Conservation (phyloP, 2,797 vertebrate genomes). For the Channa striata region DNA sequence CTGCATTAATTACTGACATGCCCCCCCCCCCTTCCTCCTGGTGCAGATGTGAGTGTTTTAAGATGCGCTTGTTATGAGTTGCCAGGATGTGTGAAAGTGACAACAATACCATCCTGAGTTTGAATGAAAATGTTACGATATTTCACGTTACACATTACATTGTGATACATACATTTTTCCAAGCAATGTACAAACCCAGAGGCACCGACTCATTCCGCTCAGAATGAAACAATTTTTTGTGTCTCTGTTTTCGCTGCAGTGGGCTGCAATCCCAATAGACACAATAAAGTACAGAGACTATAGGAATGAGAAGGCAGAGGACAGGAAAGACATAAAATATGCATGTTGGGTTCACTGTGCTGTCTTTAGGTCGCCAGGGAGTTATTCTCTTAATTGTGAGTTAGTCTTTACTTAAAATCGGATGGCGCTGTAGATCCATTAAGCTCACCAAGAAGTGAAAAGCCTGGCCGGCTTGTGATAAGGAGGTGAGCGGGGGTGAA, state of each 20-base stretch:
- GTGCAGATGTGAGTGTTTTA: conserved; percentile 69
- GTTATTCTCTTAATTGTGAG: conserved; percentile 79
- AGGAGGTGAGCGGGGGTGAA: conserved; percentile 84
- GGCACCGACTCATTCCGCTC: conserved; percentile 29
- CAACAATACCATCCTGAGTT: conserved; percentile 48
- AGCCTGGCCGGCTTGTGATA: conserved; percentile 75
- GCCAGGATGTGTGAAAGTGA: conserved; percentile 38
- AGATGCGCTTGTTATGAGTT: conserved; percentile 51
- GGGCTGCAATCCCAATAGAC: conserved; percentile 31
- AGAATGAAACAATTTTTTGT: conserved; percentile 26
- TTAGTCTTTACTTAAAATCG: conserved; percentile 78
- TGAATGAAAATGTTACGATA: conserved; percentile 46
- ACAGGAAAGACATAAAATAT: conserved; percentile 64
- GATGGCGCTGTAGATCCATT: conserved; percentile 78
- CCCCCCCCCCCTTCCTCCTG: conserved; percentile 28
- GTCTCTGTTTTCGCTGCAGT: conserved; percentile 28
- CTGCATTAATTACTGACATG: conserved; percentile 68
- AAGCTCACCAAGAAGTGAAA: conserved; percentile 75
- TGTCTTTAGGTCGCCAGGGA: conserved; percentile 69
- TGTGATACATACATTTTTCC: conserved; percentile 16
- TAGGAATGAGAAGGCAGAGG: conserved; percentile 41
- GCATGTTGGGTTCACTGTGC: conserved; percentile 59
- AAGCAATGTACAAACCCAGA: conserved; percentile 12
- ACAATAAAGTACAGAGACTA: conserved; percentile 29
- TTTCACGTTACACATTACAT: conserved; percentile 40